Evolutionary conservation across 2,113 vertebrate species (phyloP).

Genomic region (Malurus alboscapulatus): DNA sequence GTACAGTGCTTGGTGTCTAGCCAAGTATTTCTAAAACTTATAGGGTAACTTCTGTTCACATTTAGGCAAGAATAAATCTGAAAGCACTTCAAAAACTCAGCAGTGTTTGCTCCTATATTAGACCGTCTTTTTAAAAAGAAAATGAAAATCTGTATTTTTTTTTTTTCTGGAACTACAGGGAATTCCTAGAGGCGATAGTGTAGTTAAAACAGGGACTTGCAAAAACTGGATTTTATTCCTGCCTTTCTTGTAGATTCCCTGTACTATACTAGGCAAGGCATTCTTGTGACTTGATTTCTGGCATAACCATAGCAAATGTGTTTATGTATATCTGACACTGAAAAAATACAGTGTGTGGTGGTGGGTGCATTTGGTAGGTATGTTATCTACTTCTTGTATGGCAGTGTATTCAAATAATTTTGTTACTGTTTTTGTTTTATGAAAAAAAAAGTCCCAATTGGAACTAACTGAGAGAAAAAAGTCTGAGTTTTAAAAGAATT

Average conservation of each 20-base stretch:
- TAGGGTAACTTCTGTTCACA: conserved; percentile 18
- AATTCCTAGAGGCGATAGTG: background rate
- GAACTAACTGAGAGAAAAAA: background rate
- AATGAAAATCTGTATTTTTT: background rate
- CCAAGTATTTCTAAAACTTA: conserved; percentile 55
- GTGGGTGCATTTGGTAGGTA: background rate
- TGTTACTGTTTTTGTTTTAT: background rate
- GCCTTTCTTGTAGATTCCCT: background rate
- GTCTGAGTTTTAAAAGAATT: background rate
- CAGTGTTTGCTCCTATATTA: background rate
- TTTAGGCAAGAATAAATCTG: background rate
- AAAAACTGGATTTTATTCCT: background rate
- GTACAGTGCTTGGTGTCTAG: conserved; percentile 8
- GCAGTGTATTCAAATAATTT: background rate
- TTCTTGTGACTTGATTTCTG: background rate
- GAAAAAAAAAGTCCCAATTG: background rate
- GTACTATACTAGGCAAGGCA: background rate
- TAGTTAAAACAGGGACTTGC: background rate
- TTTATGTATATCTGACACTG: background rate
- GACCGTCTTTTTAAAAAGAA: background rate
- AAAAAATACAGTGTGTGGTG: background rate
- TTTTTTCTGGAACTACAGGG: background rate
- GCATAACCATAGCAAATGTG: background rate
- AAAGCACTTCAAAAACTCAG: background rate
- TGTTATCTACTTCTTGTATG: background rate